These are phyloP conservation scores for Volucella zonaria DNA, from an alignment of 2,888 invertebrate species.

Conservation along the genomic window DNA sequence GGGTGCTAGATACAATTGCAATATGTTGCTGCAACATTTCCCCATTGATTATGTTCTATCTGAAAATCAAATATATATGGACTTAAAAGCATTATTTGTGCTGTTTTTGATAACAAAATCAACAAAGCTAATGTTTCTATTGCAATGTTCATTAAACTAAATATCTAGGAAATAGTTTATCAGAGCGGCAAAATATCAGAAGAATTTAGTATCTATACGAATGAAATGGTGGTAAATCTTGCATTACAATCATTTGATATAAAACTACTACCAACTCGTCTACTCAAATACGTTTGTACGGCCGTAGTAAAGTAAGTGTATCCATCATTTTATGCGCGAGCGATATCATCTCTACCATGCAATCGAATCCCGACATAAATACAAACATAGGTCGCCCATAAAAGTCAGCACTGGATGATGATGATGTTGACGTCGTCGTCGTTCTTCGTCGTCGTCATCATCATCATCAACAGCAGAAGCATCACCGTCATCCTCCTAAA, in stretches of 20 bases:
- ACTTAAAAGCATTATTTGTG: no score
- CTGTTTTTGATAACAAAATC: neutral
- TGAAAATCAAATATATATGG: neutral
- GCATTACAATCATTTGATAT: slow-evolving; percentile 13
- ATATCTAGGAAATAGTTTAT: neutral
- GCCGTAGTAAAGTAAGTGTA: slow-evolving; percentile 33
- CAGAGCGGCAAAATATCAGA: neutral
- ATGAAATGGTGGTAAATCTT: slow-evolving; percentile 31
- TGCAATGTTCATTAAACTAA: no score
- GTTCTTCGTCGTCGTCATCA: slow-evolving; percentile 18
- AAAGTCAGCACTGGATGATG: slow-evolving; percentile 72
- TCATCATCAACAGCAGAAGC: no score
- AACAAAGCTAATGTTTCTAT: neutral
- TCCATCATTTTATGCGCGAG: slow-evolving; percentile 67
- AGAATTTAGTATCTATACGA: slow-evolving; percentile 12
- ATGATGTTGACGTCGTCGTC: slow-evolving; percentile 71
- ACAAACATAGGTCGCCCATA: slow-evolving; percentile 74
- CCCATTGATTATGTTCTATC: neutral
- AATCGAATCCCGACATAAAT: slow-evolving; percentile 73
- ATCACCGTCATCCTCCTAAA: slow-evolving; percentile 15
- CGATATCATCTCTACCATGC: slow-evolving; percentile 60
- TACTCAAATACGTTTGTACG: neutral
- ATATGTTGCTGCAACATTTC: slow-evolving; percentile 17
- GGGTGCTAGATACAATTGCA: neutral
- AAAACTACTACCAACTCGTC: slow-evolving; percentile 24